Conservation (phyloP, 2,888 invertebrate genomes). For the Acanthococcus lagerstroemiae region DNA sequence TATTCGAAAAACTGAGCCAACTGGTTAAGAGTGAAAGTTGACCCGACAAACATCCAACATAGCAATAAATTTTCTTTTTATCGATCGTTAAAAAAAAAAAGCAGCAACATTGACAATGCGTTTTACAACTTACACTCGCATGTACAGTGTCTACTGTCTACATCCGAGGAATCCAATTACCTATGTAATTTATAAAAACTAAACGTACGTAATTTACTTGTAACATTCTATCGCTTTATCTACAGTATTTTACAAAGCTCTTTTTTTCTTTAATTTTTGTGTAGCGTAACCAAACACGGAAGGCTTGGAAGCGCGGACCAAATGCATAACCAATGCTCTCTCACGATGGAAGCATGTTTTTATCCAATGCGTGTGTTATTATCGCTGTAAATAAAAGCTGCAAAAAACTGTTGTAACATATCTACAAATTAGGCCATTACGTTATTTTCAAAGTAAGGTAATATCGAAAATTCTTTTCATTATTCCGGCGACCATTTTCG, state of each 20-base stretch:
- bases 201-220: not conserved
- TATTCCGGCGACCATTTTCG: not conserved
- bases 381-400: conserved; percentile 24
- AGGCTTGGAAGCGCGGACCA: conserved; percentile 21
- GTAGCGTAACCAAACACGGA: conserved; percentile 22
- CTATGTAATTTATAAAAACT: no score
- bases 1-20: not conserved
- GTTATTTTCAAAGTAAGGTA: conserved; percentile 10
- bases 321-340: conserved; percentile 25
- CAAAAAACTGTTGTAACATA: conserved; percentile 15
- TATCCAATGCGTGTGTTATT: conserved; percentile 11
- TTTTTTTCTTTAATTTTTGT: conserved; percentile 15
- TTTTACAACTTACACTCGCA: no score
- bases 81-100: no score
- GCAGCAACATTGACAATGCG: no score
- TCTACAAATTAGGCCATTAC: not conserved
- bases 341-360: conserved; percentile 19
- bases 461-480: conserved; percentile 5
- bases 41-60: not conserved
- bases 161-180: no score
- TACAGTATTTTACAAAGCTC: conserved; percentile 9
- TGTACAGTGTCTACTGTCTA: no score
- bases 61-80: no score
- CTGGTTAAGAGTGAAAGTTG: not conserved
- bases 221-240: conserved; percentile 1